A percentile compares a stretch with the other conserved stretches of the same genome.
phyloP scores from a whole-genome alignment of 1,140 invertebrate genomes.

The Cherax quadricarinatus region DNA sequence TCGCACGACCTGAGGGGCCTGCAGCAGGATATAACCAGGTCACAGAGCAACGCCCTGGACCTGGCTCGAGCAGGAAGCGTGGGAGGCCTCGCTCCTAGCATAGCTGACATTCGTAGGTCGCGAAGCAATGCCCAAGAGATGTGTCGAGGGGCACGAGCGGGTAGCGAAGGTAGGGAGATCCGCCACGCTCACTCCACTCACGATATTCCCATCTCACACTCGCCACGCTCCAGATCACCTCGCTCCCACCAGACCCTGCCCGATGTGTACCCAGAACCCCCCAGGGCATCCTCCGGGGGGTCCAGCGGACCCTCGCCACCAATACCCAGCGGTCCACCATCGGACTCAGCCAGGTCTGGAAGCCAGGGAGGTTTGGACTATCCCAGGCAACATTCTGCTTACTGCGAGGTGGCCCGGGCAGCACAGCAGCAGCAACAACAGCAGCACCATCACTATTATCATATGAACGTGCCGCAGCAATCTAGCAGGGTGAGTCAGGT shows the following conservation, averaged over 20 bases:
- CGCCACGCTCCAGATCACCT: slow-evolving; percentile 62
- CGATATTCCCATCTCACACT: slow-evolving; percentile 69
- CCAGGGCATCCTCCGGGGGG: slow-evolving; percentile 69
- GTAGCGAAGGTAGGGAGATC: slow-evolving; percentile 63
- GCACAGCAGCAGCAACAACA: slow-evolving; percentile 57
- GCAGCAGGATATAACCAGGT: slow-evolving; percentile 70
- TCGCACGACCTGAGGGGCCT: slow-evolving; percentile 44
- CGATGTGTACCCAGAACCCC: slow-evolving; percentile 70
- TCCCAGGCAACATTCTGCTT: slow-evolving; percentile 67
- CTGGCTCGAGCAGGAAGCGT: slow-evolving; percentile 66
- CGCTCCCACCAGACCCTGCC: slow-evolving; percentile 65
- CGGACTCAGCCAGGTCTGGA: slow-evolving; percentile 43
- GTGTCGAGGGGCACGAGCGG: slow-evolving; percentile 63
- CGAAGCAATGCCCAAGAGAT: slow-evolving; percentile 69
- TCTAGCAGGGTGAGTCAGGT: slow-evolving; percentile 67
- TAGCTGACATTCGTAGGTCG: slow-evolving; percentile 67
- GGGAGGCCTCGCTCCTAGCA: slow-evolving; percentile 48
- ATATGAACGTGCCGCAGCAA: slow-evolving; percentile 51
- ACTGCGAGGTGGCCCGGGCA: slow-evolving; percentile 71
- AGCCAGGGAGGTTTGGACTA: slow-evolving; percentile 54
- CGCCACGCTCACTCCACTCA: slow-evolving; percentile 72
- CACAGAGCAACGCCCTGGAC: slow-evolving; percentile 71
- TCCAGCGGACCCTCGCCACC: slow-evolving; percentile 73
- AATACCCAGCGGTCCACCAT: slow-evolving; percentile 64
- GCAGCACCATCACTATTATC: slow-evolving; percentile 62